Evolutionary conservation across 2,797 vertebrate genomes (phyloP).

Genomic region (Falco concolor): DNA sequence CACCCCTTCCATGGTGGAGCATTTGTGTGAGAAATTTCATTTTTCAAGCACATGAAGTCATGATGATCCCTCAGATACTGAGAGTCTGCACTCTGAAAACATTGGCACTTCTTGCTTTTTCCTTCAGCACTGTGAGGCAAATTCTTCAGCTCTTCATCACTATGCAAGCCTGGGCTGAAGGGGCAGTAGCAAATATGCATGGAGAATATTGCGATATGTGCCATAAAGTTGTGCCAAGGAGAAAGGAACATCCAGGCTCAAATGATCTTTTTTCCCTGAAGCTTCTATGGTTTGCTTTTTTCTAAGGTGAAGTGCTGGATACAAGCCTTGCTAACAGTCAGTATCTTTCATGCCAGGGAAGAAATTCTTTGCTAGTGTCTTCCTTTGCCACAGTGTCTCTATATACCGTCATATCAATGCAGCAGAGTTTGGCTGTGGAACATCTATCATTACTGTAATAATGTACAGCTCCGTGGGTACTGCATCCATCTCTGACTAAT

Average conservation of each 20-base stretch:
- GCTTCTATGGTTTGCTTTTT: background rate
- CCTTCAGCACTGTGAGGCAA: background rate
- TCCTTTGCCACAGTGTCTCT: background rate
- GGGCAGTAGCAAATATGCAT: background rate
- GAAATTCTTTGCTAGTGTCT: background rate
- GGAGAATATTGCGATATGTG: background rate
- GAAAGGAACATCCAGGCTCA: background rate
- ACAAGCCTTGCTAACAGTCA: background rate
- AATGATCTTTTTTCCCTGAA: background rate
- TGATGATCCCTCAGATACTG: background rate
- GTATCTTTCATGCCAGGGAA: background rate
- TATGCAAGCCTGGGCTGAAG: background rate
- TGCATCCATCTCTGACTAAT: background rate
- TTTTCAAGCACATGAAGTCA: background rate
- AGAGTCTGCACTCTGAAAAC: background rate
- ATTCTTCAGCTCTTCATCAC: background rate
- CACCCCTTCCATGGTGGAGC: background rate
- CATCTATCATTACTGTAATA: background rate
- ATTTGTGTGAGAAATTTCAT: background rate
- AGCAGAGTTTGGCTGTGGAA: background rate
- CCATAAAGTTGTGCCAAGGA: background rate
- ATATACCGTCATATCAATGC: background rate
- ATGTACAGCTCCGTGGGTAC: background rate
- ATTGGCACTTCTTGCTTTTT: background rate
- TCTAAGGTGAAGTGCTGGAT: background rate